Evolutionary conservation across 2,797 vertebrate genomes (phyloP), one percentile per base, ranked within the genome.

Genomic region (Trachops cirrhosus): DNA sequence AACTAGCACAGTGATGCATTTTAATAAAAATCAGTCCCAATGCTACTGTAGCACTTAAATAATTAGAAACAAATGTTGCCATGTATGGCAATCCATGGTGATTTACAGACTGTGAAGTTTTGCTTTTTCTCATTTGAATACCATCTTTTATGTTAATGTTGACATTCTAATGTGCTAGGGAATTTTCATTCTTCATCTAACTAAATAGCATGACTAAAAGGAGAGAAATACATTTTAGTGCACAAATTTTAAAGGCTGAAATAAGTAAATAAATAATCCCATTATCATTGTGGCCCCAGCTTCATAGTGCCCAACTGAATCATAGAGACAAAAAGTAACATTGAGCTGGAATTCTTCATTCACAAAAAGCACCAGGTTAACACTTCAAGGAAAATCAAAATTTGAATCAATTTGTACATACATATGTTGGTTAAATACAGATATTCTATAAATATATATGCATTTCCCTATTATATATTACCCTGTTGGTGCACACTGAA

Each of bases 11-110:
- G n/a, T 70, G 64, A 70, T 52, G 32, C 7, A 29, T 92, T 96
- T 94, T 86, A 86, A 92, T 86, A 92, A 94, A 96, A 95, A 90
- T 79, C 48, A 64, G 41, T 37, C 48, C 50, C 84, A 62, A 6
- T 62, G 80, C 64, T 82, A 34, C 44, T n/a, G 14, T 21, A 96
- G 48, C 54, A 91, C 79, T 67, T 97, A 78, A n/a, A 62, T 86
- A 87, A 93, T 87, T 89, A 90, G 64, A 64, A 50, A 79, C 18
- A 93, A 44, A 80, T 80, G 62, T 93, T 32, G 26, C 62, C 34
- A 54, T 68, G 52, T 94, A 88, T 71, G 54, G 89, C 91, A 96
- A 46, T 52, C 77, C 80, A 50, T 12, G 18, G 11, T 94, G 57
- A 91, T 90, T 86, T 95, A 91, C 15, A 96, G 67, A 78, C 62